These are phyloP conservation scores for Chlorodrepanis virens DNA, from an alignment of 2,113 vertebrate species.

Conservation along the genomic window DNA sequence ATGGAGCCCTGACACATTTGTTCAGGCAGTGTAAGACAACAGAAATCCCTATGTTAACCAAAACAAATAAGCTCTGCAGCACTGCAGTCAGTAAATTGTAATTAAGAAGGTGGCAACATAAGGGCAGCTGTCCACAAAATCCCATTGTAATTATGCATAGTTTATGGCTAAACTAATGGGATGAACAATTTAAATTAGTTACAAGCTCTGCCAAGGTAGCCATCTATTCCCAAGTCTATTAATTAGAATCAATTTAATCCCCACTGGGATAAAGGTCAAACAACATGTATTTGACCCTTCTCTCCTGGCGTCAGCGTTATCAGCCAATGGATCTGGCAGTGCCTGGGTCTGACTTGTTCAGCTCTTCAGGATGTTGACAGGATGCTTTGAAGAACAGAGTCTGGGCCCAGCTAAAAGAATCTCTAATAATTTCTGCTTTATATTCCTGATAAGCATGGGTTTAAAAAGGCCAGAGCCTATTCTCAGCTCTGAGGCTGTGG, in stretches of 20 bases:
- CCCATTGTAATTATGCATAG: slow-evolving; percentile 33
- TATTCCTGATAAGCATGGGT: neutral
- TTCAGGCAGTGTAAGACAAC: neutral
- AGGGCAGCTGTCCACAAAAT: neutral
- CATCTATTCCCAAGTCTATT: slow-evolving; percentile 44
- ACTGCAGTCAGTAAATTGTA: neutral
- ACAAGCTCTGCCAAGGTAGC: slow-evolving; percentile 40
- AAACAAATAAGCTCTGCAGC: slow-evolving; percentile 9
- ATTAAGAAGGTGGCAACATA: slow-evolving; percentile 36
- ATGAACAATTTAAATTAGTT: slow-evolving; percentile 52
- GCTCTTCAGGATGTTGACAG: neutral
- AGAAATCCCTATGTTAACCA: neutral
- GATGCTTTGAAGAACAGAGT: neutral
- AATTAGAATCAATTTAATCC: slow-evolving; percentile 67
- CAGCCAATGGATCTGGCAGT: slow-evolving; percentile 30
- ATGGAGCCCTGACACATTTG: neutral
- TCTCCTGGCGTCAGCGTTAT: slow-evolving; percentile 49
- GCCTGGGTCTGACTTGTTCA: neutral
- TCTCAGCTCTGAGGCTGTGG: neutral
- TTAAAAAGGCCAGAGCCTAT: neutral
- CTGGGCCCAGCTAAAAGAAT: neutral
- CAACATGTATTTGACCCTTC: slow-evolving; percentile 18
- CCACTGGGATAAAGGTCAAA: slow-evolving; percentile 65
- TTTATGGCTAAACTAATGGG: slow-evolving; percentile 51
- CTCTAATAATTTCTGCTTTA: slow-evolving; percentile 22